Conservation (phyloP, 1,140 invertebrate genomes). For the Ceratosolen solmsi region DNA sequence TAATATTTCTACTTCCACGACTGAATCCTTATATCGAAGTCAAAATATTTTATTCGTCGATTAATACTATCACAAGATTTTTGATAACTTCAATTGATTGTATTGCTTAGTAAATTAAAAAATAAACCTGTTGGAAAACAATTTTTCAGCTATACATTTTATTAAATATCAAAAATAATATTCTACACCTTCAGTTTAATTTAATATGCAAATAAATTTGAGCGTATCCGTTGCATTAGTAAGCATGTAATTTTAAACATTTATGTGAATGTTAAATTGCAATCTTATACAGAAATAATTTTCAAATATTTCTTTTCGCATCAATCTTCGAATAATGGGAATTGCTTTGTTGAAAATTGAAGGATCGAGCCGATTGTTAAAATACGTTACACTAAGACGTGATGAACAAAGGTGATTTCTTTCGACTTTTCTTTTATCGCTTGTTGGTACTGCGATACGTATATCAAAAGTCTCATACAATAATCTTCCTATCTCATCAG, state of each 20-base stretch:
- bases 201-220: too few species aligned
- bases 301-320: too few species aligned
- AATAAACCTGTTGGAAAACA: background rate
- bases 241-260: too few species aligned
- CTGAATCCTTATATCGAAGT: too few species aligned
- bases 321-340: too few species aligned
- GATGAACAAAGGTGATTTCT: background rate
- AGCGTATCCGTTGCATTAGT: too few species aligned
- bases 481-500: conserved; percentile 1
- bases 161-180: too few species aligned
- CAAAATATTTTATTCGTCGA: conserved; percentile 10
- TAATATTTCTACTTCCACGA: too few species aligned
- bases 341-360: background rate
- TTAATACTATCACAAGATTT: background rate
- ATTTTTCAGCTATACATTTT: background rate
- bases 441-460: background rate
- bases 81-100: background rate
- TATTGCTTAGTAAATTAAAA: background rate
- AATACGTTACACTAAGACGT: background rate
- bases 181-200: too few species aligned
- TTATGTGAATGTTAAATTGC: too few species aligned
- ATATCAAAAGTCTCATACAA: background rate
- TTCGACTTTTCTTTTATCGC: background rate
- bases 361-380: background rate
- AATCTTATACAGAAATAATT: too few species aligned